phyloP scores from a whole-genome alignment of 2,888 invertebrate species.

The Archips crataeganus region DNA sequence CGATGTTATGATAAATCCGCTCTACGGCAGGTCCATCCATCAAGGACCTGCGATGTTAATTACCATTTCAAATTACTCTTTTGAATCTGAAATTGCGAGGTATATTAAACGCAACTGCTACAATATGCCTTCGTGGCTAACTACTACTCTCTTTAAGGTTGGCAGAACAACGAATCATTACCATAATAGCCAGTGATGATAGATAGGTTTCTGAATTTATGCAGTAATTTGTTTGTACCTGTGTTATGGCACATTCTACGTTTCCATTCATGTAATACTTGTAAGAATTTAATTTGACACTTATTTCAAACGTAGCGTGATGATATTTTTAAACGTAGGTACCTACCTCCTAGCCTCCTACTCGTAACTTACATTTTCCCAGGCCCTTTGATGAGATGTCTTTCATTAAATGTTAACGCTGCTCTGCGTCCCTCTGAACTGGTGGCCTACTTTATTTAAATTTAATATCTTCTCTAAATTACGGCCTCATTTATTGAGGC shows the following conservation, averaged over 20 bases:
- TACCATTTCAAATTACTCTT: slow-evolving; percentile 75
- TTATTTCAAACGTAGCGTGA: not conserved
- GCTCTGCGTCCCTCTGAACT: slow-evolving; percentile 52
- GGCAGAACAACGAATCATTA: not conserved
- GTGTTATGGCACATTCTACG: not conserved
- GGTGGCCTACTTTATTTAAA: slow-evolving; percentile 56
- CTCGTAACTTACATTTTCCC: slow-evolving; percentile 10
- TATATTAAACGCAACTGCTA: slow-evolving; percentile 56
- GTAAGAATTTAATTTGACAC: not conserved
- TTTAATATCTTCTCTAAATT: slow-evolving; percentile 65
- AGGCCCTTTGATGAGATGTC: slow-evolving; percentile 33
- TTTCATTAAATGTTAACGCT: slow-evolving; percentile 46
- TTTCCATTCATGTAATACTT: not conserved
- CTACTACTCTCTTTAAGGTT: not conserved
- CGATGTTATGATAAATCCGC: slow-evolving; percentile 60
- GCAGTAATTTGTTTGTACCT: not conserved
- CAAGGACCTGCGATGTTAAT: slow-evolving; percentile 68
- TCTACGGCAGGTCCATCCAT: slow-evolving; percentile 61
- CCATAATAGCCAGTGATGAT: not conserved
- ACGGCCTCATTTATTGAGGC: slow-evolving; percentile 66
- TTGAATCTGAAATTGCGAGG: slow-evolving; percentile 61
- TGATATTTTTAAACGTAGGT: not conserved
- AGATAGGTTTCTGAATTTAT: not conserved
- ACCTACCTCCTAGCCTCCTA: not conserved
- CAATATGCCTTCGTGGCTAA: slow-evolving; percentile 32